These are phyloP conservation scores for Tetramorium bicarinatum DNA, from an alignment of 2,888 invertebrate genomes.

Conservation along the genomic window DNA sequence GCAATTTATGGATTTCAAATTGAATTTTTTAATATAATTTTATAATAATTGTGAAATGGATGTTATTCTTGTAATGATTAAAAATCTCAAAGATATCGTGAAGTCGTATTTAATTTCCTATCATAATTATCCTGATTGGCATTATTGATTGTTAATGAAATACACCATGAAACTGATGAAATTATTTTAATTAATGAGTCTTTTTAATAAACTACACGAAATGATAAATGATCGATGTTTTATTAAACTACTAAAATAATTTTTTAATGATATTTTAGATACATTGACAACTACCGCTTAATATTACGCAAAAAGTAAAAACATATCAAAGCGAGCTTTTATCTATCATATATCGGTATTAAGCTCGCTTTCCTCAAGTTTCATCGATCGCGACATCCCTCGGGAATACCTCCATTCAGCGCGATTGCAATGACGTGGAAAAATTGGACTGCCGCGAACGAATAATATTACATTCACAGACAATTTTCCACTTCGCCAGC, in stretches of 20 bases:
- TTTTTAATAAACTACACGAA: background rate
- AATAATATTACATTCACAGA: conserved; percentile 34
- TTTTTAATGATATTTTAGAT: background rate
- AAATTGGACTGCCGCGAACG: conserved; percentile 23
- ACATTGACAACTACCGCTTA: background rate
- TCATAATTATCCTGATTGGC: background rate
- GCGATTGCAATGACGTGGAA: conserved; percentile 34
- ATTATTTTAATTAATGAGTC: conserved; percentile 8
- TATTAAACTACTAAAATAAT: no score
- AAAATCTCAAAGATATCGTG: background rate
- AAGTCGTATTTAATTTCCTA: background rate
- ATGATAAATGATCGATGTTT: no score
- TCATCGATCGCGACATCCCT: conserved; percentile 31
- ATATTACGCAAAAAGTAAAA: background rate
- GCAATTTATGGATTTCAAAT: background rate
- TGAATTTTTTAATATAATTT: background rate
- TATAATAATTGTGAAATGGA: background rate
- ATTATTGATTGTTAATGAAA: background rate
- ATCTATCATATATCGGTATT: background rate
- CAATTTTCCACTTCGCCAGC: conserved; percentile 27
- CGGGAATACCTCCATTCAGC: conserved; percentile 16
- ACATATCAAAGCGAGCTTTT: background rate
- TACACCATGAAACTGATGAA: background rate
- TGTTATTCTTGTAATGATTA: background rate
- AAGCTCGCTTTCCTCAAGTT: conserved; percentile 15